Evolutionary conservation across 1,140 invertebrate species (phyloP).

Genomic region (Asbolus verrucosus): DNA sequence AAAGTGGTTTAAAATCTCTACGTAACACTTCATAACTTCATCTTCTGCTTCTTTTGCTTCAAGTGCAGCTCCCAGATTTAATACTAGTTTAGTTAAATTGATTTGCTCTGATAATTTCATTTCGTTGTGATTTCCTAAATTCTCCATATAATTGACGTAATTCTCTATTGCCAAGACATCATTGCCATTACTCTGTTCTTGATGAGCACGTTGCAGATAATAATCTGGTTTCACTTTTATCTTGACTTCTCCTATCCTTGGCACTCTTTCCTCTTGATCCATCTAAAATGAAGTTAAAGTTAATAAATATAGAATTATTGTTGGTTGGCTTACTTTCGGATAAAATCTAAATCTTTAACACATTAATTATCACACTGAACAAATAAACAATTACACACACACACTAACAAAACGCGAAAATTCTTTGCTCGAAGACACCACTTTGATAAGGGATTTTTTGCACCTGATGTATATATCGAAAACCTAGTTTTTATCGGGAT

Average conservation of each 20-base stretch:
- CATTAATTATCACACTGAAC: too few relatives aligned
- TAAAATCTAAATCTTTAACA: too few relatives aligned
- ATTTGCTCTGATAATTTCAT: background rate
- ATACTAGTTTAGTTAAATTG: constrained; percentile 1
- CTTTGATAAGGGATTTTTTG: too few relatives aligned
- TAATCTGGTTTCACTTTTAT: background rate
- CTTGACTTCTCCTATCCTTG: background rate
- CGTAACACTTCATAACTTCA: constrained; percentile 55
- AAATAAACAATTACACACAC: too few relatives aligned
- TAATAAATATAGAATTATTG: too few relatives aligned
- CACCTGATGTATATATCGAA: too few relatives aligned
- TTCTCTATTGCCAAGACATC: background rate
- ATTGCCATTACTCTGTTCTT: background rate
- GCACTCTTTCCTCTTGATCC: constrained; percentile 6
- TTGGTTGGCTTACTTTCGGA: too few relatives aligned
- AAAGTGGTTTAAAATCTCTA: constrained; percentile 55
- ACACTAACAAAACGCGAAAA: too few relatives aligned
- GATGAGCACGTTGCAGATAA: background rate
- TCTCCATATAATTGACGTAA: background rate
- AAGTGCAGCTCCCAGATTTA: background rate
- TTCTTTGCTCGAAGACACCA: too few relatives aligned
- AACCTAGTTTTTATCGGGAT: too few relatives aligned
- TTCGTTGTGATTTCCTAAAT: background rate
- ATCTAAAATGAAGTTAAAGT: too few relatives aligned
- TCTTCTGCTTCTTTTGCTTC: constrained; percentile 8